Base-by-base conservation (phyloP, 2,888 invertebrate genomes). In the Eristalis tenax region DNA sequence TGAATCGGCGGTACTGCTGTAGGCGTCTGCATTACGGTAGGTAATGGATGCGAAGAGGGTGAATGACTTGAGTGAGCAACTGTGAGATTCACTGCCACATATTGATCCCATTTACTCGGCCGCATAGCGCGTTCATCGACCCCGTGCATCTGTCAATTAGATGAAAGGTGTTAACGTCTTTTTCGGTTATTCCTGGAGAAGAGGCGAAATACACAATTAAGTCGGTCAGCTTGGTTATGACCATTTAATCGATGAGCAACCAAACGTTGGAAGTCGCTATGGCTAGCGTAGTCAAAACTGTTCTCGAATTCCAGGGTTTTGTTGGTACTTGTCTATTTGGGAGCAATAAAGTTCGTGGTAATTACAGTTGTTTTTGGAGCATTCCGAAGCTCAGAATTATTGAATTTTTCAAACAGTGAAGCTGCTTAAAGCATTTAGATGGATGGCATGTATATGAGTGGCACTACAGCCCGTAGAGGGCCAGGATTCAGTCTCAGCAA, bases 31-130 rank as follows among this genome's bases (percentile, higher is more conserved):
- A 57, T 78, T 65, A 64, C 10, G 70, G 74, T 63, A 80, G 74
- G 74, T 80, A 61, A 69, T 63, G 80, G 50, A 26, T 43, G 8
- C 1, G 2, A 6, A 11, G 57, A 22, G 56, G 68, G 66, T 80
- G 35, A 40, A 61, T 61, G 73, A 73, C 66, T 59, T 57, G 11
- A 57, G 26, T 56, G 43, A n/a, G 43, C 26, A 66, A 66, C 26
- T 35, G 64, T 13, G 23, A 43, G 35, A 50, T 18, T 38, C 38
- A 13, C 13, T 38, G 13, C 38, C 38, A 38, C 38, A 38, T 38
- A 38, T 38, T 13, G 38, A 18, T 18, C 18, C 18, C 6, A 50
- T 50, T n/a, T 4, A 4, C 15, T 15, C n/a, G 8, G 18, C 2
- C n/a, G 18, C 6, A 18, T 18, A 18, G 50, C 1, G 18, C 50